These are phyloP conservation scores for Ceratotherium simum DNA, from an alignment of 2,113 vertebrate genomes.

Conservation along the genomic window DNA sequence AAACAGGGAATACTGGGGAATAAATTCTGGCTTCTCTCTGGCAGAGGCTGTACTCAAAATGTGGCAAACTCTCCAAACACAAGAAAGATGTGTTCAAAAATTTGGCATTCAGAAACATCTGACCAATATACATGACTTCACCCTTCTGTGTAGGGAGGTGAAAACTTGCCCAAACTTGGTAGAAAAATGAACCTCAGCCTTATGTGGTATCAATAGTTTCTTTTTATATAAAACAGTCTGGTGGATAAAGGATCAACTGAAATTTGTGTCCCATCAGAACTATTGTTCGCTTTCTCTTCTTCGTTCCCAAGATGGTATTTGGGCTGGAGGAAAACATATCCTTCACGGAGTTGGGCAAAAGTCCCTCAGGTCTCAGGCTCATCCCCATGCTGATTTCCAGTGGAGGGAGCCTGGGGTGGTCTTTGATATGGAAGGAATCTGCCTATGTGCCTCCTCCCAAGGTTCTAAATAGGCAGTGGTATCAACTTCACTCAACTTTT, in stretches of 20 bases:
- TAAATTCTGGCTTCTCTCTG: neutral
- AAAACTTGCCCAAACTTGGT: neutral
- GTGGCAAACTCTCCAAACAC: neutral
- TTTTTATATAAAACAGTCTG: neutral
- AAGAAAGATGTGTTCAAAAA: neutral
- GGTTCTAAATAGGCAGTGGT: neutral
- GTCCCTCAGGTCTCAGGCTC: neutral
- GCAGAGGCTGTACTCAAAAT: neutral
- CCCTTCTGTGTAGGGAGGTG: neutral
- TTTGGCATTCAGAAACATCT: neutral
- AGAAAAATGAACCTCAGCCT: neutral
- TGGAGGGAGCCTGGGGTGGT: accelerated
- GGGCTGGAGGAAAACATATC: neutral
- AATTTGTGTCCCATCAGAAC: neutral
- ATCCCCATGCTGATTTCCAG: neutral
- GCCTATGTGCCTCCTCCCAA: neutral
- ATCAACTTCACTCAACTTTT: neutral
- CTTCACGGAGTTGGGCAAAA: neutral
- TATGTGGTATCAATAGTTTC: neutral
- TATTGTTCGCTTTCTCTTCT: neutral
- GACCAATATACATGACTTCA: neutral
- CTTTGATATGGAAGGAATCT: neutral
- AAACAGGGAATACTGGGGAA: neutral
- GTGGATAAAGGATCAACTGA: neutral
- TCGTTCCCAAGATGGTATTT: neutral